A percentile compares a stretch with the other conserved stretches of the same genome.
phyloP scores from a whole-genome alignment of 2,113 vertebrate species.

The Rhinopomastus cyanomelas region DNA sequence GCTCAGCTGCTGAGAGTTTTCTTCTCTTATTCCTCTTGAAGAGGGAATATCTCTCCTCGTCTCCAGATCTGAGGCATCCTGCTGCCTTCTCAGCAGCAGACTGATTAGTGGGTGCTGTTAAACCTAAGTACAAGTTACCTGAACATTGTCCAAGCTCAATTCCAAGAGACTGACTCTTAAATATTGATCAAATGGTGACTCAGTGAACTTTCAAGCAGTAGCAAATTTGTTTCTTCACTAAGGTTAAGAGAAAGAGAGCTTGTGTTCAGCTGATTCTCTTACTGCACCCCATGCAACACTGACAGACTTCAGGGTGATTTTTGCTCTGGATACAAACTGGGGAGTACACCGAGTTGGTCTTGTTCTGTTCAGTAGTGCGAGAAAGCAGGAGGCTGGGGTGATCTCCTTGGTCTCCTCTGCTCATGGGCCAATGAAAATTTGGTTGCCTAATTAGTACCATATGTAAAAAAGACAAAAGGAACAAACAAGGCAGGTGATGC shows the following conservation, averaged over 20 bases:
- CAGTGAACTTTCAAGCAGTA: not conserved
- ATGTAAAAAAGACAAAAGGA: not conserved
- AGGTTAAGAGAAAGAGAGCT: not conserved
- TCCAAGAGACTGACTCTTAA: slow-evolving; percentile 19
- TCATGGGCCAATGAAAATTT: not conserved
- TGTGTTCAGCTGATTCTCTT: not conserved
- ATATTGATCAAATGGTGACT: slow-evolving; percentile 32
- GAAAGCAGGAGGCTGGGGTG: not conserved
- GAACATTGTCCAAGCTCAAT: slow-evolving; percentile 1
- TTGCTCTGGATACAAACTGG: not conserved
- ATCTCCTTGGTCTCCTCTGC: not conserved
- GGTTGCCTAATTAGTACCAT: not conserved
- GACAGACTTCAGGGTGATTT: not conserved
- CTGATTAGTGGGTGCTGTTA: not conserved
- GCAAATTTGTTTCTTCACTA: not conserved
- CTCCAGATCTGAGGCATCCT: not conserved
- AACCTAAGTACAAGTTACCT: not conserved
- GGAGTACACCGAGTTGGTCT: not conserved
- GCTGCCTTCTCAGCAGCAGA: not conserved
- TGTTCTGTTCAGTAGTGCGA: not conserved
- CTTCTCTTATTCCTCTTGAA: slow-evolving; percentile 15
- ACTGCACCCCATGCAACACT: not conserved
- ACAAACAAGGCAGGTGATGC: not conserved
- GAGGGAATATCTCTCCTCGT: not conserved
- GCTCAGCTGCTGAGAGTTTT: not conserved